Conservation (phyloP, 1,140 invertebrate species). For the Drosophila triauraria region DNA sequence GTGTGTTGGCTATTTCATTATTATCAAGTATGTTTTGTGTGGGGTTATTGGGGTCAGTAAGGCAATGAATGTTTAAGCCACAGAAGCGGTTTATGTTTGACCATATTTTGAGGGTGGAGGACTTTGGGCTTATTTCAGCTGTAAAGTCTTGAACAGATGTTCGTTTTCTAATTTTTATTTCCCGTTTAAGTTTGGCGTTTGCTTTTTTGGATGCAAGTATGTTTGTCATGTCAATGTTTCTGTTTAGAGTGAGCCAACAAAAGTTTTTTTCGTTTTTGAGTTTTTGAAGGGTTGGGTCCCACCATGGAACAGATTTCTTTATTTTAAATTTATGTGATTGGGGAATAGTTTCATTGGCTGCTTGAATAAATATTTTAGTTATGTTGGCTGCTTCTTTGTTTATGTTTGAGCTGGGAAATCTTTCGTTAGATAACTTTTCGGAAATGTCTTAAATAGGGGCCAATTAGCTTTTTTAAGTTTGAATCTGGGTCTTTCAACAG, state of each 20-base stretch:
- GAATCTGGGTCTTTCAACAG: slow-evolving; percentile 18
- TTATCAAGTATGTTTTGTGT: slow-evolving; percentile 6
- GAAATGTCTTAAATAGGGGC: slow-evolving; percentile 5
- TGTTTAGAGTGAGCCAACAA: slow-evolving; percentile 15
- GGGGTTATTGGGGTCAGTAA: slow-evolving; percentile 1
- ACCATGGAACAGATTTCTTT: slow-evolving; percentile 5
- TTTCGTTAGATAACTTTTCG: slow-evolving; percentile 11
- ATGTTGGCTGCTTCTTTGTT: slow-evolving; percentile 18
- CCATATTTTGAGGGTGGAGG: slow-evolving; percentile 21
- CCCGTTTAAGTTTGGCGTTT: slow-evolving; percentile 12
- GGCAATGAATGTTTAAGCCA: slow-evolving; percentile 30
- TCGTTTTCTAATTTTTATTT: slow-evolving; percentile 32
- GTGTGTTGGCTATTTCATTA: slow-evolving; percentile 5
- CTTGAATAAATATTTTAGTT: slow-evolving; percentile 1
- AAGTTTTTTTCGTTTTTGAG: slow-evolving; percentile 21
- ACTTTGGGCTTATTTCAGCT: slow-evolving; percentile 15
- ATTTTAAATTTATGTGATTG: background rate
- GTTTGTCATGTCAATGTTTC: slow-evolving; percentile 24
- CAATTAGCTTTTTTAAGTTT: slow-evolving; percentile 9
- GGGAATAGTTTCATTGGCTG: slow-evolving; percentile 5
- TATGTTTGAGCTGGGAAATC: slow-evolving; percentile 9
- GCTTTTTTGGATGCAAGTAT: slow-evolving; percentile 30
- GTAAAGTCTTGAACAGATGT: slow-evolving; percentile 13
- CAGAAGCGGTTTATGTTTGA: slow-evolving; percentile 33
- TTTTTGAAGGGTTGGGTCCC: slow-evolving; percentile 12